Evolutionary conservation across 1,140 invertebrate genomes (phyloP), one percentile per base, ranked within the genome.

Genomic region (Drosophila sproati): DNA sequence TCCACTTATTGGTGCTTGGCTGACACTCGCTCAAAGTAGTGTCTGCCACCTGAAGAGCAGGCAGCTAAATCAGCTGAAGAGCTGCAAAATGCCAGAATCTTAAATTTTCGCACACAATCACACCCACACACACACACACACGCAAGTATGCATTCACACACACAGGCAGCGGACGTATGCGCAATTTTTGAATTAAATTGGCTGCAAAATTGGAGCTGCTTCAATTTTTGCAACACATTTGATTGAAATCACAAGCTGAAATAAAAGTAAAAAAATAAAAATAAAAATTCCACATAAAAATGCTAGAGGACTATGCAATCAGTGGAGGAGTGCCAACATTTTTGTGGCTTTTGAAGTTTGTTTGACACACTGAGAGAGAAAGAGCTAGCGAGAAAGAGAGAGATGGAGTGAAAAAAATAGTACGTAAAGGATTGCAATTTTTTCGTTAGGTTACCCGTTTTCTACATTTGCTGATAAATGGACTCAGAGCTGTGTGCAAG

Each of bases 1-100:
- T 81, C 79, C 79, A 81, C 79, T 77, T 82, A 82, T 66, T 54
- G 72, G 63, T 57, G 34, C 52, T 74, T 61, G 45, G 52, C 34
- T 54, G 60, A 78, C 59, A 60, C 55, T 61, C 29, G 57, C 57
- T 69, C 66, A 69, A 70, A 63, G 66, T 70, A 69, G 50, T 52
- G 37, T 10, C 34, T 43, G 41, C 28, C 51, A 71, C 41, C 60
- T 64, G 51, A 71, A 62, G 67, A 61, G 68, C 34, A 43, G 45
- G 68, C 34, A 34, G 39, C 5, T 50, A 62, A 64, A 64, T 41
- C 69, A 57, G 66, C 41, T 72, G 45, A 71, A 71, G 39, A 35
- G 34, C 50, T 61, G 10, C 29, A 62, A 41, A 62, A 31, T 54
- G 37, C 10, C 39, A 47, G 71, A 45, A 54, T 73, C 64, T 73